Evolutionary conservation across 2,888 invertebrate genomes (phyloP).

Genomic region (Andrena hattorfiana): DNA sequence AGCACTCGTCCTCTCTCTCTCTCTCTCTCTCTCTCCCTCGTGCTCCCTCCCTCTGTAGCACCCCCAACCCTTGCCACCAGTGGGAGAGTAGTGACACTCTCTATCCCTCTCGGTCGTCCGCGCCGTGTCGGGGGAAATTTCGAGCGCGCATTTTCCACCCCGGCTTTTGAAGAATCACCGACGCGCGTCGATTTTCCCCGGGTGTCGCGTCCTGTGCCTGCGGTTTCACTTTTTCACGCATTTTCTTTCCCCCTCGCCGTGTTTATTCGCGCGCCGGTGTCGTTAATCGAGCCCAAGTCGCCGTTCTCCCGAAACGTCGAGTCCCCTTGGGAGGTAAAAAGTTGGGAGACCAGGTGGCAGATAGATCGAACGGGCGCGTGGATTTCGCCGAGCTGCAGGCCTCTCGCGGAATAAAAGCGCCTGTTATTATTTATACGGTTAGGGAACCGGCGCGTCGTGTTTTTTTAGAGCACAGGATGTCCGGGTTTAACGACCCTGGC

Average conservation of each 20-base stretch:
- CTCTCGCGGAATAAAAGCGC: conserved; percentile 22
- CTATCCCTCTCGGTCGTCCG: conserved; percentile 3
- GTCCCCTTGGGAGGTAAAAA: no score
- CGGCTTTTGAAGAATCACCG: conserved; percentile 49
- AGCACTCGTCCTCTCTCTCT: conserved; percentile 44
- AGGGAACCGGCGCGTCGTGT: conserved; percentile 65
- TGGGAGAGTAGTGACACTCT: no score
- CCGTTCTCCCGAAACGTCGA: no score
- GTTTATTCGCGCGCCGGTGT: no score
- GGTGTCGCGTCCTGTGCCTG: conserved; percentile 25
- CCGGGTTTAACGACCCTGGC: conserved; percentile 75
- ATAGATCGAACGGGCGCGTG: no score
- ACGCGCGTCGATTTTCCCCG: conserved; percentile 52
- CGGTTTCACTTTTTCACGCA: conserved; percentile 51
- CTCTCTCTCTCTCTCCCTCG: not conserved
- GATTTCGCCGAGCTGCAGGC: no score
- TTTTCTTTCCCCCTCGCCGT: conserved; percentile 9
- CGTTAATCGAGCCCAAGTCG: no score
- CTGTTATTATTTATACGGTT: conserved; percentile 67
- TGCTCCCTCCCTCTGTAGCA: not conserved
- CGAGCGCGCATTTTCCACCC: conserved; percentile 51
- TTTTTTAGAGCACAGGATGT: conserved; percentile 71
- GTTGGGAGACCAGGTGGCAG: no score
- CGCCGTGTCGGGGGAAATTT: conserved; percentile 43
- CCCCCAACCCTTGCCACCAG: not conserved